Conservation (phyloP, 2,888 invertebrate genomes). For the Pristionchus mayeri region DNA sequence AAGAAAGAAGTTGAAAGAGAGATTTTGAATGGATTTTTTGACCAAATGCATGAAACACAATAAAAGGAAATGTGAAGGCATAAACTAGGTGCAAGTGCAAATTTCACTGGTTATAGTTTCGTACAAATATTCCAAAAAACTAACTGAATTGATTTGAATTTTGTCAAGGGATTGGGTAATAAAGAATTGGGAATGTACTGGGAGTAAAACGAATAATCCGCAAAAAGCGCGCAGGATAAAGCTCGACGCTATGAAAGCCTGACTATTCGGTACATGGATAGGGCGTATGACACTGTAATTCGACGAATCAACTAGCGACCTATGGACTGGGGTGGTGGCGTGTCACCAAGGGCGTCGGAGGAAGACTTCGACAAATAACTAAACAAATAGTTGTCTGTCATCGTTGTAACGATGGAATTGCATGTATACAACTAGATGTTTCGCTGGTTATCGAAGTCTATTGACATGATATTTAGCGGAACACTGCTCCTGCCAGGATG, state of each 20-base stretch:
- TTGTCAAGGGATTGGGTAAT: too few species aligned
- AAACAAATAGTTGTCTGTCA: too few species aligned
- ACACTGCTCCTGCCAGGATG: not conserved
- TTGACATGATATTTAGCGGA: not conserved
- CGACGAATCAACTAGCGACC: slow-evolving; percentile 28
- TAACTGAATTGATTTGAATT: too few species aligned
- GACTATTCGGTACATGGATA: not conserved
- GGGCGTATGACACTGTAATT: not conserved
- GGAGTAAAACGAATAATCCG: not conserved
- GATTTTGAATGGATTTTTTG: not conserved
- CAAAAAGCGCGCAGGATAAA: not conserved
- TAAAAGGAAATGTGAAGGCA: not conserved
- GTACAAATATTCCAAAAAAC: not conserved
- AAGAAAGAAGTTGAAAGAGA: not conserved
- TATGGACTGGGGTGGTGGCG: too few species aligned
- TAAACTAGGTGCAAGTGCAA: not conserved
- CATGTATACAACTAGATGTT: not conserved
- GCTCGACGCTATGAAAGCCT: not conserved
- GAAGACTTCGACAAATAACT: too few species aligned
- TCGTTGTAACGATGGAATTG: not conserved
- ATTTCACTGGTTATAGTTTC: slow-evolving; percentile 28
- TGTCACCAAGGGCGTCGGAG: too few species aligned
- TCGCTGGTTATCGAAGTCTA: not conserved
- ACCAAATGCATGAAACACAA: not conserved
- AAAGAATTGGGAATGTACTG: not conserved